Percentiles rank a stretch among this genome's conserved stretches.
Evolutionary conservation across 1,140 invertebrate genomes (phyloP).

Genomic region (Megalopta genalis): DNA sequence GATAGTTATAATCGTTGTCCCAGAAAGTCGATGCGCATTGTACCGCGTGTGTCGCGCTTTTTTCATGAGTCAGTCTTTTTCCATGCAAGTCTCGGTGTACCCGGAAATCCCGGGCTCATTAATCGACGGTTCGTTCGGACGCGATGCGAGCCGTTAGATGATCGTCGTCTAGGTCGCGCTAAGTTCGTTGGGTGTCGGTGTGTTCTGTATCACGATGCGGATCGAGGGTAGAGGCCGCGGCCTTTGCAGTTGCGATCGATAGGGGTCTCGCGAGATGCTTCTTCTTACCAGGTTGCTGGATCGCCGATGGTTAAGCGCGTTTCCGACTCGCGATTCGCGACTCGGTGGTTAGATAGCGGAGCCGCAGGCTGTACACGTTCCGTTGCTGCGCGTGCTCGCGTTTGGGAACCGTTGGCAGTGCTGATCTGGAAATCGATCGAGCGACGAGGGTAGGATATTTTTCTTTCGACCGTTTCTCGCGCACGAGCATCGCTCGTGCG

Average conservation of each 20-base stretch:
- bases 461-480: too few relatives aligned
- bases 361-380: too few relatives aligned
- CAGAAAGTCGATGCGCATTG: slow-evolving; percentile 72
- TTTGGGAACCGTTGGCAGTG: too few relatives aligned
- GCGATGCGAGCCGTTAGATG: slow-evolving; percentile 31
- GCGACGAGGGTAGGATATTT: too few relatives aligned
- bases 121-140: slow-evolving; percentile 16
- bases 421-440: too few relatives aligned
- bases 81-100: slow-evolving; percentile 64
- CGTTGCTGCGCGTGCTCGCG: too few relatives aligned
- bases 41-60: slow-evolving; percentile 76
- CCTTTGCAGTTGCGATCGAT: slow-evolving; percentile 14
- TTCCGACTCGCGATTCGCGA: too few relatives aligned
- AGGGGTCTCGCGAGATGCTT: neutral
- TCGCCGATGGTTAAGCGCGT: neutral
- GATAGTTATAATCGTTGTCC: slow-evolving; percentile 76
- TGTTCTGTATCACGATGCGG: neutral
- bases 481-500: too few relatives aligned
- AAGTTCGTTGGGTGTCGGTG: neutral
- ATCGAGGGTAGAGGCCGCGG: neutral
- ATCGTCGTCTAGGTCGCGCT: neutral
- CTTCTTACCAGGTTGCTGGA: neutral
- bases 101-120: neutral
- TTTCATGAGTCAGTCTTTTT: slow-evolving; percentile 77
- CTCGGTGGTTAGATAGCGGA: too few relatives aligned